Percentiles rank a stretch among this genome's conserved stretches.
These are phyloP conservation scores for human DNA, from an alignment of 2,113 vertebrate species.

Conservation along the genomic window DNA sequence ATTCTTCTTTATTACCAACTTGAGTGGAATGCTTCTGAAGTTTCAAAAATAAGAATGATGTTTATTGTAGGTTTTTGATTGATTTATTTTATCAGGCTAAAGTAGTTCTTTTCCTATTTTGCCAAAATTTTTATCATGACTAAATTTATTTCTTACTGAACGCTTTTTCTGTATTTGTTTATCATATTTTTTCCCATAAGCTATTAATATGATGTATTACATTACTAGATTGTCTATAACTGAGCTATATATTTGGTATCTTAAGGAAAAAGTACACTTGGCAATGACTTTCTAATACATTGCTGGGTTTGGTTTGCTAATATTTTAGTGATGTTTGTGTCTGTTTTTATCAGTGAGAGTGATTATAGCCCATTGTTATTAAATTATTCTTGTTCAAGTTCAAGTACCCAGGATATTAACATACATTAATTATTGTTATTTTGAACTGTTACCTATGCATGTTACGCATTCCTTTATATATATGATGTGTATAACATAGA, in stretches of 20 bases:
- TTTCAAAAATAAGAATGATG: constrained; percentile 39
- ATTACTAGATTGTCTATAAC: background rate
- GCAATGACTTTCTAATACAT: background rate
- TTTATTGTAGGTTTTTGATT: background rate
- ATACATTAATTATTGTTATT: background rate
- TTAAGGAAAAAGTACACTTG: background rate
- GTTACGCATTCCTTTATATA: background rate
- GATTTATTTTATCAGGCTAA: background rate
- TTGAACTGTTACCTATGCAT: background rate
- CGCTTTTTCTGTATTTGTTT: background rate
- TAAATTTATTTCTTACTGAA: background rate
- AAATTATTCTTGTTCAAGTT: background rate
- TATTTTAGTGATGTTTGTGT: background rate
- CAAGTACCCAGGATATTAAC: background rate
- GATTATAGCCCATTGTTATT: background rate
- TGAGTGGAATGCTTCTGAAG: background rate
- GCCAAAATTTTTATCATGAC: background rate
- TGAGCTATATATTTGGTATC: background rate
- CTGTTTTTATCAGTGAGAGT: background rate
- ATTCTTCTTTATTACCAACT: background rate
- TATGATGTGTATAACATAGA: background rate
- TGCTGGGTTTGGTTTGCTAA: background rate
- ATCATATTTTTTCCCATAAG: background rate
- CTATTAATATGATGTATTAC: background rate
- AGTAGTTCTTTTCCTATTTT: background rate